These are phyloP conservation scores for Trichopria drosophilae DNA, from an alignment of 2,888 invertebrate species.

Conservation along the genomic window DNA sequence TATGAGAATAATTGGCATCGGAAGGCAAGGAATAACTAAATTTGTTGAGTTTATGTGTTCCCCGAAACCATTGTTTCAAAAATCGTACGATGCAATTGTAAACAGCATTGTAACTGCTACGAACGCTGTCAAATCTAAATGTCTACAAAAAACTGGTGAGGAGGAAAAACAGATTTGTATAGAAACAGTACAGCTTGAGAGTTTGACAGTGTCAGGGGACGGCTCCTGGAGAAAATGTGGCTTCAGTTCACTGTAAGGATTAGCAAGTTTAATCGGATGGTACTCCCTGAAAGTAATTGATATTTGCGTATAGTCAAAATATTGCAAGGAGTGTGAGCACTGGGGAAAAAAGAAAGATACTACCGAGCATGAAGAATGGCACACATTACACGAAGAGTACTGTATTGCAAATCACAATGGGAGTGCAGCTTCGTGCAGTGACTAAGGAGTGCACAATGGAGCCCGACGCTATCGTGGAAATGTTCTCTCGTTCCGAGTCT, in stretches of 20 bases:
- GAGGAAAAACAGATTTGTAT: constrained; percentile 17
- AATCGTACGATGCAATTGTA: constrained; percentile 12
- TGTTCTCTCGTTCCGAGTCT: constrained; percentile 8
- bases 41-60: constrained; percentile 21
- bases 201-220: constrained; percentile 19
- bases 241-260: constrained; percentile 17
- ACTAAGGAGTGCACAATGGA: constrained; percentile 16
- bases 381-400: not conserved
- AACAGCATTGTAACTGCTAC: constrained; percentile 4
- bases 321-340: constrained; percentile 16
- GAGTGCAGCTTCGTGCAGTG: too few species aligned
- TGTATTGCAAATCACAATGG: constrained; percentile 7
- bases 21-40: constrained; percentile 10
- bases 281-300: constrained; percentile 21
- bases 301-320: constrained; percentile 16
- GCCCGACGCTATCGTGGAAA: constrained; percentile 8
- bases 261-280: constrained; percentile 14
- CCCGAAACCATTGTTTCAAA: constrained; percentile 4
- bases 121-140: constrained; percentile 3
- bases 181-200: constrained; percentile 8
- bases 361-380: constrained; percentile 20
- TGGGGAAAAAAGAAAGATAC: constrained; percentile 15
- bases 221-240: constrained; percentile 24
- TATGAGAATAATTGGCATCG: constrained; percentile 14
- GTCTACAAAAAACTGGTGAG: constrained; percentile 12